These are phyloP conservation scores for Heliornis fulica DNA, from an alignment of 2,113 vertebrate species.

Conservation along the genomic window DNA sequence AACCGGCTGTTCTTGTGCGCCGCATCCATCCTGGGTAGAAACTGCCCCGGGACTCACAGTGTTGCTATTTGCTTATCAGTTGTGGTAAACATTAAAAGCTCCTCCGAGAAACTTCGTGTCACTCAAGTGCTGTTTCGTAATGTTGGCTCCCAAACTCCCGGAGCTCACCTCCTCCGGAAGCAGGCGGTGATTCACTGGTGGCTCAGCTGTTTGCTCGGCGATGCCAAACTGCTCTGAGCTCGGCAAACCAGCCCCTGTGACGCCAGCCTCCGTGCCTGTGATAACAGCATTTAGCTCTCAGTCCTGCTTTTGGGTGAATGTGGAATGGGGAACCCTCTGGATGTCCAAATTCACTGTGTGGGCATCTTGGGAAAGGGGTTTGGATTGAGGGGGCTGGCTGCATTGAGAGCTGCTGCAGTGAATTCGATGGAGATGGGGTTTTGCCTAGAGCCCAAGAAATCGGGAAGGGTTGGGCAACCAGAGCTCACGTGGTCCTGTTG, in stretches of 20 bases:
- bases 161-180: neutral
- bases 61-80: conserved; percentile 4
- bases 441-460: neutral
- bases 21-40: neutral
- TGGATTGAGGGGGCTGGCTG: neutral
- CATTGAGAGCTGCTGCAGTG: neutral
- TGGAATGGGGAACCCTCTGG: neutral
- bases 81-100: neutral
- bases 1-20: rapidly evolving
- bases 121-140: neutral
- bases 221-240: rapidly evolving
- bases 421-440: neutral
- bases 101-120: neutral
- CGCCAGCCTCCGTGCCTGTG: rapidly evolving
- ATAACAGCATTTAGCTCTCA: rapidly evolving
- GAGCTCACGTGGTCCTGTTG: too few relatives aligned
- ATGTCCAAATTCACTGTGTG: neutral
- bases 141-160: neutral
- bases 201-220: neutral
- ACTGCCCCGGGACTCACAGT: neutral
- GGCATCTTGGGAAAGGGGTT: neutral
- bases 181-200: neutral
- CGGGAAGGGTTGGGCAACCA: neutral
- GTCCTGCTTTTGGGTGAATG: neutral
- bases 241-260: rapidly evolving